phyloP scores from a whole-genome alignment of 2,888 invertebrate genomes.

The Orthosia incerta region DNA sequence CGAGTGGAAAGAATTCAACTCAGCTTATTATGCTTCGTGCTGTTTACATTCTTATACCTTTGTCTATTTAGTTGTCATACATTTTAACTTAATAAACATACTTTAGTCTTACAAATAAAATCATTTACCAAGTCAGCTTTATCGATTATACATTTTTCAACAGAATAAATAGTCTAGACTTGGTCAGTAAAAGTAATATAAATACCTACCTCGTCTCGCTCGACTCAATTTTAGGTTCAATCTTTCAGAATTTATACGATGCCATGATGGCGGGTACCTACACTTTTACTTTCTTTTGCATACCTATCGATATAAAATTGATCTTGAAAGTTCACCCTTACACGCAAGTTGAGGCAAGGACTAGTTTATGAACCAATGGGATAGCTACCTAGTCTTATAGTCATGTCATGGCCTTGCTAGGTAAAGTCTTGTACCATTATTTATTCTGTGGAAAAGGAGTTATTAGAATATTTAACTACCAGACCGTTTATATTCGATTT shows the following conservation, averaged over 20 bases:
- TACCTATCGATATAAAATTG: slow-evolving; percentile 30
- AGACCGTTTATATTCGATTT: slow-evolving; percentile 10
- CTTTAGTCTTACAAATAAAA: background rate
- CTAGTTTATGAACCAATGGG: slow-evolving; percentile 32
- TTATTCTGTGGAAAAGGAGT: background rate
- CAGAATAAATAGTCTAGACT: slow-evolving; percentile 7
- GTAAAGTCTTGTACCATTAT: background rate
- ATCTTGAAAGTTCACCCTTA: slow-evolving; percentile 39
- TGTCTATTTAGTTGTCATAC: background rate
- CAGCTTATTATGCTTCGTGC: slow-evolving; percentile 1
- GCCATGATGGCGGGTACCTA: slow-evolving; percentile 15
- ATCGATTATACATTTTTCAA: slow-evolving; percentile 21
- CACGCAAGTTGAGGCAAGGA: slow-evolving; percentile 34
- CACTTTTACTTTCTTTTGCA: slow-evolving; percentile 30
- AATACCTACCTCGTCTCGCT: slow-evolving; percentile 1
- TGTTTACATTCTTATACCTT: background rate
- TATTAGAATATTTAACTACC: slow-evolving; percentile 16
- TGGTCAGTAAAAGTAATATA: slow-evolving; percentile 19
- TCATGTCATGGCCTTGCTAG: slow-evolving; percentile 24
- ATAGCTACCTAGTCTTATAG: background rate
- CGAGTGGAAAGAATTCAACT: slow-evolving; percentile 11
- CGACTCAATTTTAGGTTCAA: slow-evolving; percentile 7
- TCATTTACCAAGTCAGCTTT: background rate
- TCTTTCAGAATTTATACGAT: slow-evolving; percentile 30
- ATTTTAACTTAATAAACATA: too few relatives aligned